Evolutionary conservation across 2,888 invertebrate genomes (phyloP).

Genomic region (Agrochola macilenta): DNA sequence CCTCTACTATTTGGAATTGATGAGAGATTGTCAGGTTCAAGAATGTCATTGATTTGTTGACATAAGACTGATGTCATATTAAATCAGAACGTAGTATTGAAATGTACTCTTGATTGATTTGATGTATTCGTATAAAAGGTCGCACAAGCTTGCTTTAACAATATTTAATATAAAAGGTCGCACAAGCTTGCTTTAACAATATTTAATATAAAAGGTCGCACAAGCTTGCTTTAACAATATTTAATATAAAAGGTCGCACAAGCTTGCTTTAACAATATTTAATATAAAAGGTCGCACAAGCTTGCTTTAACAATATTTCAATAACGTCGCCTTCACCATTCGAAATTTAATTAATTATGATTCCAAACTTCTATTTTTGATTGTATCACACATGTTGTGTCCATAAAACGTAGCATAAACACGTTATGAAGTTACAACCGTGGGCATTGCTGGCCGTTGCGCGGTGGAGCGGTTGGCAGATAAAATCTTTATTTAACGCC

Average conservation of each 20-base stretch:
- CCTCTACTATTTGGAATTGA: slow-evolving; percentile 20
- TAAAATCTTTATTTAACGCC: slow-evolving; percentile 67
- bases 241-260: no score
- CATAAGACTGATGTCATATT: slow-evolving; percentile 30
- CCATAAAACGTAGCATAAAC: slow-evolving; percentile 50
- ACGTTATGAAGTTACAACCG: slow-evolving; percentile 39
- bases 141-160: no score
- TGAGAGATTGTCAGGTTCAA: slow-evolving; percentile 34
- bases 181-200: slow-evolving; percentile 3
- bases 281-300: background rate
- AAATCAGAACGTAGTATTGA: slow-evolving; percentile 16
- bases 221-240: slow-evolving; percentile 3
- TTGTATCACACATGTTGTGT: slow-evolving; percentile 47
- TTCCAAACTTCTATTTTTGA: slow-evolving; percentile 45
- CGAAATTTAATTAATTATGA: slow-evolving; percentile 4
- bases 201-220: no score
- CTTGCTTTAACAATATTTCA: slow-evolving; percentile 13
- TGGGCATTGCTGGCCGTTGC: slow-evolving; percentile 36
- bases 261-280: no score
- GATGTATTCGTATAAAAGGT: background rate
- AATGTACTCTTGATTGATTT: slow-evolving; percentile 15
- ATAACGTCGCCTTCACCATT: background rate
- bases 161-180: no score
- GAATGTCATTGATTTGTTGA: slow-evolving; percentile 27
- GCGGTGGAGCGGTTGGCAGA: slow-evolving; percentile 51